Evolutionary conservation across 2,113 vertebrate species (phyloP).

Genomic region (Carassius auratus): DNA sequence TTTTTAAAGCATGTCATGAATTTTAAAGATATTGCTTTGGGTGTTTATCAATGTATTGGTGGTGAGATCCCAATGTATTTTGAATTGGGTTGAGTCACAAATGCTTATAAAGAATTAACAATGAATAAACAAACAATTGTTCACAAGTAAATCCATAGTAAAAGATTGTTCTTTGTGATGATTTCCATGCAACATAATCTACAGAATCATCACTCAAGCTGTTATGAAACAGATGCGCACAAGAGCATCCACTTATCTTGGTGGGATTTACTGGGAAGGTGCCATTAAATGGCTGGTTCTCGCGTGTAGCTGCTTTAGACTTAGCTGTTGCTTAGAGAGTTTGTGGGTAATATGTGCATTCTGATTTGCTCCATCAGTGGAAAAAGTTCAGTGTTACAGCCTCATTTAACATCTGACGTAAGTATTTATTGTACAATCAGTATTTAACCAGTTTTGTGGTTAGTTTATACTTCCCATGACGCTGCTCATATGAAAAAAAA

Average conservation of each 20-base stretch:
- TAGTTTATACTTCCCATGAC: constrained; percentile 1
- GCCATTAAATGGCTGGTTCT: constrained; percentile 5
- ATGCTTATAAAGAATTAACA: neutral
- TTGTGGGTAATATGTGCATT: constrained; percentile 15
- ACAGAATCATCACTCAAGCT: neutral
- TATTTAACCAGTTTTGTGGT: neutral
- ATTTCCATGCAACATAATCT: neutral
- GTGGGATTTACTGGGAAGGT: neutral
- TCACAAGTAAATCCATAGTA: neutral
- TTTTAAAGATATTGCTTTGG: neutral
- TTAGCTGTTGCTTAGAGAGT: neutral
- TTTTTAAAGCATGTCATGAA: neutral
- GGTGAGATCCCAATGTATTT: neutral
- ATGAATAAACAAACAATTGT: constrained; percentile 10
- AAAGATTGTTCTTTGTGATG: neutral
- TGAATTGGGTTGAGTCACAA: neutral
- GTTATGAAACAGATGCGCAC: constrained; percentile 24
- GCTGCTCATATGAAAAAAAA: neutral
- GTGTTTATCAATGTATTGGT: neutral
- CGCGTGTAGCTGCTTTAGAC: neutral
- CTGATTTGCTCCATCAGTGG: constrained; percentile 46
- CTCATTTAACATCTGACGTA: constrained; percentile 43
- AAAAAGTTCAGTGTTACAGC: constrained; percentile 40
- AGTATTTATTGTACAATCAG: neutral
- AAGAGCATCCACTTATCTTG: neutral